A percentile compares a stretch with the other conserved stretches of the same genome.
Evolutionary conservation across 2,888 invertebrate species (phyloP).

Genomic region (Latheticus oryzae): DNA sequence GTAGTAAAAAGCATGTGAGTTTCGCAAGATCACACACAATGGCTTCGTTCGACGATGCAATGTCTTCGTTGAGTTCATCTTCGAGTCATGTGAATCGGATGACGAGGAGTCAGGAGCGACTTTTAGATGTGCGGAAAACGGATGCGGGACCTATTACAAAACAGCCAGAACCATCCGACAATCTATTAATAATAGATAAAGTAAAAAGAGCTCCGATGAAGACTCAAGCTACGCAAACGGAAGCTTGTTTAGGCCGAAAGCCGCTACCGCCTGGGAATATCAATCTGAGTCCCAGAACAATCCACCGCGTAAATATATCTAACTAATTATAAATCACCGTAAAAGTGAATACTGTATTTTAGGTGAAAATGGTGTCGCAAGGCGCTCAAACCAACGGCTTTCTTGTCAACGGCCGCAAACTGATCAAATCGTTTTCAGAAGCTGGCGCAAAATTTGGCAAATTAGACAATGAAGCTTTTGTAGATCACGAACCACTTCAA

Average conservation of each 20-base stretch:
- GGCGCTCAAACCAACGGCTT: conserved; percentile 91
- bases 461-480: conserved; percentile 53
- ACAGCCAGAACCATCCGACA: conserved; percentile 67
- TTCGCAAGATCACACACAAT: conserved; percentile 90
- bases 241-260: conserved; percentile 78
- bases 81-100: conserved; percentile 62
- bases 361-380: conserved; percentile 90
- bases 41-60: conserved; percentile 84
- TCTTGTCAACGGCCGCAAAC: conserved; percentile 76
- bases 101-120: conserved; percentile 75
- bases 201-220: conserved; percentile 88
- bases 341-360: conserved; percentile 48
- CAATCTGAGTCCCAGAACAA: conserved; percentile 83
- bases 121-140: conserved; percentile 78
- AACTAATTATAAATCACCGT: conserved; percentile 5
- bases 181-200: conserved; percentile 76
- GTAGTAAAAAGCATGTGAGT: conserved; percentile 89
- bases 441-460: conserved; percentile 69
- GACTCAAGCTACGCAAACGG: conserved; percentile 93
- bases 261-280: conserved; percentile 77
- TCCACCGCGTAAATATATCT: conserved; percentile 74
- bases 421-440: conserved; percentile 88
- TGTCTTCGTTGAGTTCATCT: conserved; percentile 63
- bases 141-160: conserved; percentile 65
- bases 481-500: conserved; percentile 81